These are phyloP conservation scores for Hydropsyche betteni DNA, from an alignment of 2,888 invertebrate genomes.

Conservation along the genomic window DNA sequence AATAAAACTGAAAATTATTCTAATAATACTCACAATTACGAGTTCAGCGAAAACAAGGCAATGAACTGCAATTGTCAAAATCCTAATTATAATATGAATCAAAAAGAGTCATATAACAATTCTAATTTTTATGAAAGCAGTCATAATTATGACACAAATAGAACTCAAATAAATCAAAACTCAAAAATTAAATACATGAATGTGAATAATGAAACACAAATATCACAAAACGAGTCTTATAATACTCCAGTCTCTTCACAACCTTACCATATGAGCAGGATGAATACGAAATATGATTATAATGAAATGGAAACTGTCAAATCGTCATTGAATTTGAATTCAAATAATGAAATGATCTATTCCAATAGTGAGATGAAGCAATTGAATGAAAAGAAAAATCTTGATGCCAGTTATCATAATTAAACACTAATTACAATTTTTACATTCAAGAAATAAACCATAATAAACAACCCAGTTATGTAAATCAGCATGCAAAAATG, in stretches of 20 bases:
- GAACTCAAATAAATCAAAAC: not conserved
- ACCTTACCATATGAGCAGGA: not conserved
- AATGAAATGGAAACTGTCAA: not conserved
- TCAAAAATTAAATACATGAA: not conserved
- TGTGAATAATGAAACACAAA: not conserved
- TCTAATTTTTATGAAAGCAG: not conserved
- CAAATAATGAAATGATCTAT: conserved; percentile 11
- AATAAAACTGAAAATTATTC: conserved; percentile 34
- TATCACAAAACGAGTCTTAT: not conserved
- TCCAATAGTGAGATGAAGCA: not conserved
- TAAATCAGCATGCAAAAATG: not conserved
- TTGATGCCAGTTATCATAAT: not conserved
- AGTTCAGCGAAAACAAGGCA: not conserved
- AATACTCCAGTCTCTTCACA: not conserved
- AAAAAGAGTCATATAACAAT: not conserved
- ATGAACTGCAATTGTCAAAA: conserved; percentile 21
- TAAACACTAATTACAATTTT: not conserved
- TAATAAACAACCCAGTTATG: not conserved
- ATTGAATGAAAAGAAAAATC: not conserved
- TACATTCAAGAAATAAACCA: not conserved
- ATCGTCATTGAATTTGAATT: conserved; percentile 10
- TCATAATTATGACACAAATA: conserved; percentile 13
- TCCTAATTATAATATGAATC: not conserved
- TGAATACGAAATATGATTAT: not conserved
- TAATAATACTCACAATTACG: conserved; percentile 1